Conservation (phyloP, 2,888 invertebrate species). For the Diaperis boleti region DNA sequence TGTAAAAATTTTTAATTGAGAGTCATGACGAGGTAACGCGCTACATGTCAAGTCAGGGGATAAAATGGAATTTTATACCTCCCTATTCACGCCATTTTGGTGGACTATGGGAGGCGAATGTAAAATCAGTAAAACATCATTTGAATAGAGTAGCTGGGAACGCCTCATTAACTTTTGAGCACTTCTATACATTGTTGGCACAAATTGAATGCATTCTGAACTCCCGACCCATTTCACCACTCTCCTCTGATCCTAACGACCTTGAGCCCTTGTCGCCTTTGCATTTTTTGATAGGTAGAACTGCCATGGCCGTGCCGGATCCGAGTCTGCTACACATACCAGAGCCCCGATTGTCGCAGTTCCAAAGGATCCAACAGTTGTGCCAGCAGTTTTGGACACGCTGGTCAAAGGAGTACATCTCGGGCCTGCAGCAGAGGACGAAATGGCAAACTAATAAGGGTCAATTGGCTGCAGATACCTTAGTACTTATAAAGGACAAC, state of each 20-base stretch:
- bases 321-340: neutral
- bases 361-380: neutral
- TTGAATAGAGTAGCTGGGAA: neutral
- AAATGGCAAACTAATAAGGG: neutral
- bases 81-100: neutral
- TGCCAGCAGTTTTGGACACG: conserved; percentile 47
- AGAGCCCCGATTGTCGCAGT: neutral
- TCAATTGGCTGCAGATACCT: neutral
- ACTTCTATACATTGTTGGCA: conserved; percentile 8
- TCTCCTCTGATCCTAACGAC: conserved; percentile 6
- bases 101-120: too few relatives aligned
- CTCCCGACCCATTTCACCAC: neutral
- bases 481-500: conserved; percentile 38
- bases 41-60: neutral
- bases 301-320: neutral
- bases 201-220: neutral
- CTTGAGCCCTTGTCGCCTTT: neutral
- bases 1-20: neutral
- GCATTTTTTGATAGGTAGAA: neutral
- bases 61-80: conserved; percentile 2
- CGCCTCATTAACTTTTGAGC: conserved; percentile 3
- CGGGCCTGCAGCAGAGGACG: neutral
- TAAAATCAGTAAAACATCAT: neutral
- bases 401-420: conserved; percentile 46
- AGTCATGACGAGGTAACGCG: neutral